Percentiles rank a stretch among this genome's conserved stretches.
These are phyloP conservation scores for Galago senegalensis DNA, from an alignment of 2,797 vertebrate genomes.

Conservation along the genomic window DNA sequence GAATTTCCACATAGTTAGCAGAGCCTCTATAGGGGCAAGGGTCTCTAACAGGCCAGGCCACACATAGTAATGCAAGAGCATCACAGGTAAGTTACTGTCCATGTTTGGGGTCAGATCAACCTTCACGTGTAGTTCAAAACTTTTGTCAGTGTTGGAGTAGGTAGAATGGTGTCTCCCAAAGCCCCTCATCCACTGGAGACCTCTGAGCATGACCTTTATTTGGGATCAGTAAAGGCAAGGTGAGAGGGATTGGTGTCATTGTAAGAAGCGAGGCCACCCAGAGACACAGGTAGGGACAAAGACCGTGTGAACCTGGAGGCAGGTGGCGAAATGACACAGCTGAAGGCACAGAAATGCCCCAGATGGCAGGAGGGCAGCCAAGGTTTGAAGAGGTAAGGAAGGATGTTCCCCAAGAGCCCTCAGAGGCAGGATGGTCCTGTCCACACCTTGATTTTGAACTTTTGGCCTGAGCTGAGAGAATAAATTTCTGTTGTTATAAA, in stretches of 20 bases:
- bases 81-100: not conserved
- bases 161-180: not conserved
- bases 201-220: not conserved
- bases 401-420: not conserved
- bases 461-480: not conserved
- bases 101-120: not conserved
- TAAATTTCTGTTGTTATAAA: not conserved
- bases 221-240: not conserved
- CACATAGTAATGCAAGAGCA: not conserved
- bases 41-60: not conserved
- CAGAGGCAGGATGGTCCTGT: not conserved
- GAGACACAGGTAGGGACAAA: not conserved
- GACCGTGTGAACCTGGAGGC: not conserved
- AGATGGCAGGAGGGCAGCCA: rapidly evolving
- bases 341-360: not conserved
- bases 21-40: not conserved
- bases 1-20: not conserved
- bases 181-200: not conserved
- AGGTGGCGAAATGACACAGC: not conserved
- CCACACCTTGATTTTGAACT: not conserved
- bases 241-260: not conserved
- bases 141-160: not conserved
- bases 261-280: not conserved
- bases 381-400: not conserved
- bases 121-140: not conserved